Evolutionary conservation across 2,888 invertebrate genomes (phyloP), one percentile per base, ranked within the genome.

Genomic region (Sialis lutaria): DNA sequence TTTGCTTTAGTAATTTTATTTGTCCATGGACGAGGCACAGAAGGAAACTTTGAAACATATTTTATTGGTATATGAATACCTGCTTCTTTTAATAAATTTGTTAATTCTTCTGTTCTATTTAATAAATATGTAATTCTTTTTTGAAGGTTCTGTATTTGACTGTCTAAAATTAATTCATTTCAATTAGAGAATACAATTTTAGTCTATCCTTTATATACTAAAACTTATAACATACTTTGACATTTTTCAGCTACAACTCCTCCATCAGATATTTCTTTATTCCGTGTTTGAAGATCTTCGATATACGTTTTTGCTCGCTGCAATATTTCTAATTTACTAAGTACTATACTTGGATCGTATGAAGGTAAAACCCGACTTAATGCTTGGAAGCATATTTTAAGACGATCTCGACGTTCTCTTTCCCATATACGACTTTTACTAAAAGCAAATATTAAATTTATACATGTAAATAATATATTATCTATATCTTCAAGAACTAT

Each of bases 391-490:
- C 66, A 67, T 9, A 64, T 60, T 55, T 79, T 80, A 58, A 81
- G 72, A 60, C 79, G 75, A 55, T 74, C 73, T 56, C 81, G 68
- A 57, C 81, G 68, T 57, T 76, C 74, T 56, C 77, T 72, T 65
- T 81, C 81, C 81, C 80, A 82, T 67, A 76, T 74, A 57, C 76
- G 72, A 53, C 74, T 73, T 57, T 75, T 74, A 59, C 77, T 77
- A 57, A 46, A 65, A 64, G 48, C 32, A 46, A 44, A 22, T 22
- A 22, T 22, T 22, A 22, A 22, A 42, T 42, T 13, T 31, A 22
- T 42, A 37, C 12, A 37, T n/a, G n/a, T 32, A 5, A 30, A 22
- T 42, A 6, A 13, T 8, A 22, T 22, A 22, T 22, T 22, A 22
- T 22, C 22, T 22, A 22, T 22, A 22, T 22, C 22, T 22, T 22